Conservation (phyloP, 2,888 invertebrate species). For the Itoplectis maculator region DNA sequence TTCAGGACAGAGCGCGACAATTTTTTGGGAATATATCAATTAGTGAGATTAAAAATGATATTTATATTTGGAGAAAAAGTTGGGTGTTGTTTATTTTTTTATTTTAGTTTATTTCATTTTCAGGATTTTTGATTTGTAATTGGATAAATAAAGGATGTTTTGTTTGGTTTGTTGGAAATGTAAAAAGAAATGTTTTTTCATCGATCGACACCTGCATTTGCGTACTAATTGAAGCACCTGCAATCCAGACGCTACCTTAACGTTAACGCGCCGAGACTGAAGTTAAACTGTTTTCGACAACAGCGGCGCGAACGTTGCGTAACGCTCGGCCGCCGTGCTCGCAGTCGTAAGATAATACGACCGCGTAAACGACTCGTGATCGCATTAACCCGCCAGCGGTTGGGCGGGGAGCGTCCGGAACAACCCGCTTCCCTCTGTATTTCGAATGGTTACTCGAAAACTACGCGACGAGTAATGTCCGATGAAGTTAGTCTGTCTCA, state of each 20-base stretch:
- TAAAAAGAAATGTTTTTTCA: neutral
- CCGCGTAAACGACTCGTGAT: conserved; percentile 8
- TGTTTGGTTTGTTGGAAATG: neutral
- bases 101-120: too few species aligned
- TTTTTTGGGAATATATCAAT: too few species aligned
- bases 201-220: neutral
- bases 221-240: neutral
- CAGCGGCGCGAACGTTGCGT: neutral
- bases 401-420: neutral
- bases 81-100: too few species aligned
- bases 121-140: too few species aligned
- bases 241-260: neutral
- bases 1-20: too few species aligned
- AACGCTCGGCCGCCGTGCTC: too few species aligned
- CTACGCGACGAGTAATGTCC: conserved; percentile 16
- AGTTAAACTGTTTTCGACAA: neutral
- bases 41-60: too few species aligned
- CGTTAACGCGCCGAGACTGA: neutral
- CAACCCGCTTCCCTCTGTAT: neutral
- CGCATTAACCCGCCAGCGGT: neutral
- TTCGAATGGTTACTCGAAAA: conserved; percentile 11
- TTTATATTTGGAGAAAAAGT: too few species aligned
- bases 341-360: conserved; percentile 1
- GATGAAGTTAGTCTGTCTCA: conserved; percentile 9
- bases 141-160: too few species aligned